Percentiles rank a stretch among this genome's conserved stretches.
phyloP scores from a whole-genome alignment of 2,797 vertebrate genomes.

The Xiphorhynchus erythropygius region DNA sequence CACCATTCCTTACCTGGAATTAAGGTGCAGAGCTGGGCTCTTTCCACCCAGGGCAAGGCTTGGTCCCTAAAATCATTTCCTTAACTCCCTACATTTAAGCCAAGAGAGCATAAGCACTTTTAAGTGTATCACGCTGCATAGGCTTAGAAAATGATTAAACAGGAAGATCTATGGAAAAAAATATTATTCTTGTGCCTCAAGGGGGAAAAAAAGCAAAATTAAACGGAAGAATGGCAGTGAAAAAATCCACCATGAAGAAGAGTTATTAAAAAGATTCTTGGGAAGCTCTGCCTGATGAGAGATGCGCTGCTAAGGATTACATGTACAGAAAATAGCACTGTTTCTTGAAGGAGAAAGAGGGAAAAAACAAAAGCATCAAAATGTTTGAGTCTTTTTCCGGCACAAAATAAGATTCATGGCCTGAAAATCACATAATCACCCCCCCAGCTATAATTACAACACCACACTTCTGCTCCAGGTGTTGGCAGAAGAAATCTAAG shows the following conservation, averaged over 20 bases:
- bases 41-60: neutral
- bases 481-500: neutral
- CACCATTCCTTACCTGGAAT: neutral
- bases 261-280: neutral
- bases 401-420: neutral
- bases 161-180: neutral
- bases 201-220: neutral
- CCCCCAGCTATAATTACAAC: neutral
- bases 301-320: rapidly evolving
- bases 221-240: neutral
- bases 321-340: neutral
- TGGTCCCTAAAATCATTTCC: neutral
- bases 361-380: neutral
- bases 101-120: neutral
- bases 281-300: neutral
- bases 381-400: neutral
- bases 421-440: neutral
- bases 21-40: neutral
- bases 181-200: neutral
- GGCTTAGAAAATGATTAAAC: neutral
- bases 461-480: neutral
- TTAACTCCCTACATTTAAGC: neutral
- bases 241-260: neutral
- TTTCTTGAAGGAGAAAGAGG: neutral
- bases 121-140: neutral